Percentiles rank a stretch among this genome's conserved stretches.
phyloP scores from a whole-genome alignment of 2,888 invertebrate species.

The Urechis unicinctus region DNA sequence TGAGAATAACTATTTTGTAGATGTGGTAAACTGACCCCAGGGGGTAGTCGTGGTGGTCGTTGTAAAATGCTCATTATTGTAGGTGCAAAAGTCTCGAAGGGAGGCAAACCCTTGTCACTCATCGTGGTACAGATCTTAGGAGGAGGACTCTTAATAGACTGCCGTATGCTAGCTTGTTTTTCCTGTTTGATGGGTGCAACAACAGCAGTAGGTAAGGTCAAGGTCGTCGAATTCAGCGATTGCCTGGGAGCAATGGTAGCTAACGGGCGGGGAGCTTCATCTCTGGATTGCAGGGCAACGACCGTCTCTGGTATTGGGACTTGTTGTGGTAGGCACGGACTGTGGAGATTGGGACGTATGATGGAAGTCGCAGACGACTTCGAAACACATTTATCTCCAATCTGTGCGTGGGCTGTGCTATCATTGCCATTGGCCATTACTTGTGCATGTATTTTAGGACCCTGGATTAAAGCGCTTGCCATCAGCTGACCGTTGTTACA shows the following conservation, averaged over 20 bases:
- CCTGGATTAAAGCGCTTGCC: constrained; percentile 1
- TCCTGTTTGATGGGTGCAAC: constrained; percentile 3
- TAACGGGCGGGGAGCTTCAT: neutral
- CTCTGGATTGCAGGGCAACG: neutral
- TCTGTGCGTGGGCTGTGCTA: neutral
- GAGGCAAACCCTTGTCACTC: constrained; percentile 1
- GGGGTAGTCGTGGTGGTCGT: neutral
- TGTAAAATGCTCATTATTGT: neutral
- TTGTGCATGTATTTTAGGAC: neutral
- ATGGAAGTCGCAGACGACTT: too few relatives aligned
- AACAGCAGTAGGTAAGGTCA: constrained; percentile 1
- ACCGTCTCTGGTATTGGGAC: neutral
- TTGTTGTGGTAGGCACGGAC: neutral
- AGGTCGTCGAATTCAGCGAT: neutral
- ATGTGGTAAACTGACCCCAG: neutral
- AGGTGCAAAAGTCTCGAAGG: constrained; percentile 4
- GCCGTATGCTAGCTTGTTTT: neutral
- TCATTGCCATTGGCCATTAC: neutral
- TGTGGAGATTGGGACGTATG: neutral
- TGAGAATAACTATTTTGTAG: too few relatives aligned
- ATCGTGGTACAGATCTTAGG: neutral
- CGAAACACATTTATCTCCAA: too few relatives aligned
- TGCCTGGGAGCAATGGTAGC: neutral
- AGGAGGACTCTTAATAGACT: too few relatives aligned
- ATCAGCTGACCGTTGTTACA: constrained; percentile 1